Evolutionary conservation across 1,140 invertebrate species (phyloP).

Genomic region (Apis laboriosa): DNA sequence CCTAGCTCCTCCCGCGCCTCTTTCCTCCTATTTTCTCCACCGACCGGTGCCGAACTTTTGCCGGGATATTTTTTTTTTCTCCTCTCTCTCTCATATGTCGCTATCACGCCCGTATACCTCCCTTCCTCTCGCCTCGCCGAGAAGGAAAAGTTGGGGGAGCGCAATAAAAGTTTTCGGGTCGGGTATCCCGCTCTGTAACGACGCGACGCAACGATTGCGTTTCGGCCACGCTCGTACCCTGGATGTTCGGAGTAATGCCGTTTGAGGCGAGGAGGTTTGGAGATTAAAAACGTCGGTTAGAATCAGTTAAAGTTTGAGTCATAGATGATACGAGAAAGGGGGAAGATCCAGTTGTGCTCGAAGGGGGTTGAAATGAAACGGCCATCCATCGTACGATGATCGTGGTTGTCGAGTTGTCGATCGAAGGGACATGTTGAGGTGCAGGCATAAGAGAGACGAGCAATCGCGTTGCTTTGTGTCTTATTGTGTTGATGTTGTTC

Average conservation of each 20-base stretch:
- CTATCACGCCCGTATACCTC: constrained; percentile 49
- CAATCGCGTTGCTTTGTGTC: constrained; percentile 37
- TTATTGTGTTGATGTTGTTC: constrained; percentile 71
- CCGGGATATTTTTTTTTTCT: constrained; percentile 42
- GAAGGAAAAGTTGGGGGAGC: constrained; percentile 60
- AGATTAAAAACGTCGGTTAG: background rate
- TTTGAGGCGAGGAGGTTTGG: background rate
- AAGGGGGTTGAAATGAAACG: no score
- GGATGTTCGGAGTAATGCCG: background rate
- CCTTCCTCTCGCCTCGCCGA: constrained; percentile 48
- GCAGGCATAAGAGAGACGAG: constrained; percentile 46
- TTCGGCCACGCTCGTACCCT: constrained; percentile 16
- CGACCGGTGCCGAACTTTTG: constrained; percentile 34
- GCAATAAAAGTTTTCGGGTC: constrained; percentile 59
- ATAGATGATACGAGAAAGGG: no score
- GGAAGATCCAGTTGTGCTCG: no score
- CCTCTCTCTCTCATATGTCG: constrained; percentile 54
- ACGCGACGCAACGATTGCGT: constrained; percentile 21
- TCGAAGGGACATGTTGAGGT: background rate
- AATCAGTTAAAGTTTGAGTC: no score
- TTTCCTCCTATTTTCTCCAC: constrained; percentile 43
- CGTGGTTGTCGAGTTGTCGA: no score
- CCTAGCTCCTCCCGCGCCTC: background rate
- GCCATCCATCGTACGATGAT: constrained; percentile 8
- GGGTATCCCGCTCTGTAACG: constrained; percentile 33